Conservation (phyloP, 2,113 vertebrate genomes). For the Stegastes partitus region DNA sequence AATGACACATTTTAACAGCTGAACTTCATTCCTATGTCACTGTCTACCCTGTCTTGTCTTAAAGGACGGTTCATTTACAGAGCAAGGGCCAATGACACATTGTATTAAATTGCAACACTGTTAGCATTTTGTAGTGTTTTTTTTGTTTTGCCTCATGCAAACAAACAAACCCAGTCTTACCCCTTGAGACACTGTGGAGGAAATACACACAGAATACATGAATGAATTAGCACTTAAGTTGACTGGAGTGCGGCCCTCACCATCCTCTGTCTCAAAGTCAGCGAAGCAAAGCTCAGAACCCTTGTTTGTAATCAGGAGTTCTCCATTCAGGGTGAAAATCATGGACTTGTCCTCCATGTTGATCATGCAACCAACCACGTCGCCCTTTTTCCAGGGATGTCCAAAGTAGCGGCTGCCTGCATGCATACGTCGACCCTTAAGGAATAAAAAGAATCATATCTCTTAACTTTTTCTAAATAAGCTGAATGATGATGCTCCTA, state of each 20-base stretch:
- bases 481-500: neutral
- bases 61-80: slow-evolving; percentile 29
- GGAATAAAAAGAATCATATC: slow-evolving; percentile 27
- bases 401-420: slow-evolving; percentile 95
- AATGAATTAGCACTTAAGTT: slow-evolving; percentile 12
- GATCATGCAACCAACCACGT: slow-evolving; percentile 99
- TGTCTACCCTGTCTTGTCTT: neutral
- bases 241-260: slow-evolving; percentile 78
- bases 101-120: slow-evolving; percentile 30
- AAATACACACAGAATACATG: slow-evolving; percentile 33
- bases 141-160: slow-evolving; percentile 15
- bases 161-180: slow-evolving; percentile 12
- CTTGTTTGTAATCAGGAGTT: slow-evolving; percentile 94
- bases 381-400: slow-evolving; percentile 92
- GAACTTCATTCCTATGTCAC: slow-evolving; percentile 2
- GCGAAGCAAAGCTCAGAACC: slow-evolving; percentile 96
- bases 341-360: slow-evolving; percentile 98
- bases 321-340: slow-evolving; percentile 98
- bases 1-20: slow-evolving; percentile 5
- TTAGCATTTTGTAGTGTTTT: slow-evolving; percentile 23
- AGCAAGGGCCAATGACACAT: slow-evolving; percentile 17
- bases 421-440: slow-evolving; percentile 93
- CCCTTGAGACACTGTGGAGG: slow-evolving; percentile 7
- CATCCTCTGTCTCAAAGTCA: slow-evolving; percentile 94
- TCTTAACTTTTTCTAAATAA: neutral